Percentiles rank a stretch among this genome's conserved stretches.
These are phyloP conservation scores for Kryphioiulus occultus DNA, from an alignment of 2,888 invertebrate genomes.

Conservation along the genomic window DNA sequence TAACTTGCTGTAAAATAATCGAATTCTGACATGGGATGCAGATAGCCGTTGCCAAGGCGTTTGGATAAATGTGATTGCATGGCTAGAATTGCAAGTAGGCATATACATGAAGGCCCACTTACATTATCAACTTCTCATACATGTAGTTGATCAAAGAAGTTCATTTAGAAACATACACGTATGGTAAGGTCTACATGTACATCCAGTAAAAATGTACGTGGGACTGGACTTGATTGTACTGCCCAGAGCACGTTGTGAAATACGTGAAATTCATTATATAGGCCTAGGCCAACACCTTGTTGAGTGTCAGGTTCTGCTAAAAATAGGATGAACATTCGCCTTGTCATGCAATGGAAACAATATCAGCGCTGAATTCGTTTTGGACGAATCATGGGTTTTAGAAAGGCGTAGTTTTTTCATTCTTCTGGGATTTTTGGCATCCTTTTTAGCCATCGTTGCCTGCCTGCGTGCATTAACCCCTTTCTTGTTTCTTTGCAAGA, in stretches of 20 bases:
- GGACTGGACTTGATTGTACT: background rate
- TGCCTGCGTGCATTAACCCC: constrained; percentile 1
- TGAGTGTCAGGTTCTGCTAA: background rate
- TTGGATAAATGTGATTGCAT: background rate
- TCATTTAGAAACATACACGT: background rate
- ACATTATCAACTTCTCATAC: too few relatives aligned
- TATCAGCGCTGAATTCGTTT: background rate
- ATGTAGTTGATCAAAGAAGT: background rate
- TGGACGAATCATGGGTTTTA: background rate
- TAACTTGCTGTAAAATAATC: background rate
- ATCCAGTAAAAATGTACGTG: background rate
- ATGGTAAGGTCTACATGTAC: background rate
- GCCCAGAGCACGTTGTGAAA: too few relatives aligned
- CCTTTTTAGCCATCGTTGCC: background rate
- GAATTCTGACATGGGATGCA: background rate
- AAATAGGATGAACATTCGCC: background rate
- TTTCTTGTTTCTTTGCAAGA: constrained; percentile 3
- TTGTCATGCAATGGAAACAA: background rate
- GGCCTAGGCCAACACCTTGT: background rate
- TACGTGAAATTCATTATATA: background rate
- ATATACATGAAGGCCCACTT: too few relatives aligned
- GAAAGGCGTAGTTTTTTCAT: background rate
- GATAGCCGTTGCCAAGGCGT: background rate
- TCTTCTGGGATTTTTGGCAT: background rate
- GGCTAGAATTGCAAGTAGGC: too few relatives aligned